Conservation (phyloP, 2,113 vertebrate species). For the Corythornis madagascariensis region DNA sequence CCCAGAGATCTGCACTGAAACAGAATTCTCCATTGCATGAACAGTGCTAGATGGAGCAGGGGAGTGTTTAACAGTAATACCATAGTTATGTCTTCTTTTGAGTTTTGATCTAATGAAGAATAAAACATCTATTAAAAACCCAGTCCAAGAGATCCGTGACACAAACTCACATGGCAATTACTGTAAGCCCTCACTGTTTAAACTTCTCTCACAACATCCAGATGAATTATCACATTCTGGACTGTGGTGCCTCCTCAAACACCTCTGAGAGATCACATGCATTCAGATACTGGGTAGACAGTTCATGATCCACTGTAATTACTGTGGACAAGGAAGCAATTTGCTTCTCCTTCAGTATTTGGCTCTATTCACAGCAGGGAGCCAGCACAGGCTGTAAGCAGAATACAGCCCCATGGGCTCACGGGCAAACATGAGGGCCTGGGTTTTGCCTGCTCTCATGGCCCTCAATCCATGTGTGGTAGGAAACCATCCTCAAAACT, state of each 20-base stretch:
- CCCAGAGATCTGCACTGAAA: background rate
- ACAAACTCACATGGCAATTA: background rate
- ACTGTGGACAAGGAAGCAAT: background rate
- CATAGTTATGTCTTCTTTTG: background rate
- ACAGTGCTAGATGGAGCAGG: background rate
- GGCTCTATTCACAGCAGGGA: background rate
- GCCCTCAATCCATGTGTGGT: accelerated
- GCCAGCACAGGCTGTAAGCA: background rate
- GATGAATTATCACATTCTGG: background rate
- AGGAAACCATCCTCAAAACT: background rate
- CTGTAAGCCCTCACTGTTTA: background rate
- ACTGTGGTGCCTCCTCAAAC: background rate
- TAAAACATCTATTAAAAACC: background rate
- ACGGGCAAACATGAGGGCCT: background rate
- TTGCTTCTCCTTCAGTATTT: background rate
- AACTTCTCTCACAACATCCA: background rate
- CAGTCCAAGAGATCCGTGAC: background rate
- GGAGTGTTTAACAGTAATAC: background rate
- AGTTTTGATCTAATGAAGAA: background rate
- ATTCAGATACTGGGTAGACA: background rate
- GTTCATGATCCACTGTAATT: background rate
- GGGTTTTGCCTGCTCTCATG: background rate
- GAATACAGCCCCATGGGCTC: background rate
- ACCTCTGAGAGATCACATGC: background rate
- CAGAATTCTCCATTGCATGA: background rate